Base-by-base conservation (phyloP, 2,888 invertebrate species). In the Argyra leucocephala region DNA sequence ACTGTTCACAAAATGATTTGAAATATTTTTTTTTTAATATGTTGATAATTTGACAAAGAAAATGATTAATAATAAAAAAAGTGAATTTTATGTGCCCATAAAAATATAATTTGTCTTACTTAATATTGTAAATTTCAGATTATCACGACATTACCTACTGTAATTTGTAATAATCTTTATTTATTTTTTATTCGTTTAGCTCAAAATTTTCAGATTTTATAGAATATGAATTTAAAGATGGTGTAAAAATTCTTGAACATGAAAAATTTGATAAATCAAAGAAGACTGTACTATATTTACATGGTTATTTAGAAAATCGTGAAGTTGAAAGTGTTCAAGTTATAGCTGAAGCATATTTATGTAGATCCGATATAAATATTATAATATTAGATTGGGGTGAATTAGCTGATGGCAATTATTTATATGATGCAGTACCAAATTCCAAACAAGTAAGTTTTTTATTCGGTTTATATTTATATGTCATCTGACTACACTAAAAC, bases 281-380 rank as follows among this genome's bases (percentile, higher is more conserved):
- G 64, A 81, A 82, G 18, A 85, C 85, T 0, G 82, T 85, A 2
- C 71, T 85, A 1, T 85, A 85, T 74, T 75, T 84, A 36, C 85
- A 85, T 72, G 85, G 85, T 1, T 85, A 84, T 72, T 80, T 84
- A 68, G 85, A 85, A 72, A 80, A 82, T 57, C 81, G 84, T 1
- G 79, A 82, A 66, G 82, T 83, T 63, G 83, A 85, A 73, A 85
- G 85, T 72, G 79, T 85, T 69, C 81, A 82, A 78, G 77, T 79
- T 2, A 75, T 80, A 22, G 77, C 76, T 3, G 74, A 78, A 66
- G 77, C 79, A 3, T 80, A 80, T 69, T 67, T 77, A 36, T 71
- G 75, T 62, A 73, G 78, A 2, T 69, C 66, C 2, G 76, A 79
- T 67, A 72, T 75, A 6, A 79, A 79, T 69, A 69, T 79, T 3